These are phyloP conservation scores for Anoplopoma fimbria DNA, from an alignment of 2,113 vertebrate genomes.

Conservation along the genomic window DNA sequence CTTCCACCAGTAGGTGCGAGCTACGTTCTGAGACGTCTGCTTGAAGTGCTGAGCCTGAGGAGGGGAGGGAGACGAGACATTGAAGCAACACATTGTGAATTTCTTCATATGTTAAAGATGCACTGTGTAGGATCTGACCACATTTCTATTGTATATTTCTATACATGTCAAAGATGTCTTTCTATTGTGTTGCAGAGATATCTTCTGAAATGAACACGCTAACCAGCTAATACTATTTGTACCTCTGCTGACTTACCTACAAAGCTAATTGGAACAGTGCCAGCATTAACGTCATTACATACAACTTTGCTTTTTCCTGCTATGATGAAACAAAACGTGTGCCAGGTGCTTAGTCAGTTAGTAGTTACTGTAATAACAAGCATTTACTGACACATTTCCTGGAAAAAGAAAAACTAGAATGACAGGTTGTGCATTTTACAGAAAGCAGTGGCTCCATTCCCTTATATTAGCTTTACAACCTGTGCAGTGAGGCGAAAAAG, in stretches of 20 bases:
- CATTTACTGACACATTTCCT: neutral
- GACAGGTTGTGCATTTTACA: neutral
- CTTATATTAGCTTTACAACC: neutral
- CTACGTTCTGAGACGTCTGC: slow-evolving; percentile 92
- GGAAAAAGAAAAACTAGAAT: neutral
- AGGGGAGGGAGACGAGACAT: neutral
- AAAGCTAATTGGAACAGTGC: neutral
- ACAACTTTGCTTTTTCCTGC: too few relatives aligned
- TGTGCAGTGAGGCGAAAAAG: neutral
- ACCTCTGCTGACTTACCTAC: neutral
- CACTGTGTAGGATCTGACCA: too few relatives aligned
- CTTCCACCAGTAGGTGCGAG: slow-evolving; percentile 95
- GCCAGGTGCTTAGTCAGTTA: neutral
- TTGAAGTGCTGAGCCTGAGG: slow-evolving; percentile 92
- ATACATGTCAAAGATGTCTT: too few relatives aligned
- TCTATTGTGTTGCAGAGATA: too few relatives aligned
- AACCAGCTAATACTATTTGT: too few relatives aligned
- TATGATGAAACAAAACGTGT: too few relatives aligned
- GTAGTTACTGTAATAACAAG: too few relatives aligned
- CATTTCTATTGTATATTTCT: too few relatives aligned
- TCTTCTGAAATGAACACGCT: too few relatives aligned
- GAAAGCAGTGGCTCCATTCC: neutral
- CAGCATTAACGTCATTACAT: too few relatives aligned
- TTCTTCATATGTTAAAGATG: neutral
- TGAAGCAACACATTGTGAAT: neutral